These are phyloP conservation scores for Garra rufa DNA, from an alignment of 2,113 vertebrate species.

Conservation along the genomic window DNA sequence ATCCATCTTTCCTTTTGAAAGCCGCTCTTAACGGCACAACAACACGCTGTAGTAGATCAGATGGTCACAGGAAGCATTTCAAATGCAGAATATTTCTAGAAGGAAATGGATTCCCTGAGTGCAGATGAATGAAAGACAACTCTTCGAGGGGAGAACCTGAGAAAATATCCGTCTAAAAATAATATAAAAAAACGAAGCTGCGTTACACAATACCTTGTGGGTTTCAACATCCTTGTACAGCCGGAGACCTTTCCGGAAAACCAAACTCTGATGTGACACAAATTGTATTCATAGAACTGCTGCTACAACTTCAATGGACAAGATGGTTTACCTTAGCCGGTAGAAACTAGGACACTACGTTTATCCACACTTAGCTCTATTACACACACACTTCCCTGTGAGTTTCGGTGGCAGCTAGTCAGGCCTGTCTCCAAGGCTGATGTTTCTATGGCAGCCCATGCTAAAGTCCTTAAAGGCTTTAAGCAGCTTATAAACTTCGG, in stretches of 20 bases:
- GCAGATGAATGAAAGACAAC: constrained; percentile 26
- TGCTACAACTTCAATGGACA: constrained; percentile 5
- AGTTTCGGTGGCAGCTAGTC: constrained; percentile 76
- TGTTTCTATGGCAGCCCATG: constrained; percentile 78
- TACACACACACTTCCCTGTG: constrained; percentile 25
- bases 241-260: constrained; percentile 19
- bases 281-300: constrained; percentile 12
- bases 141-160: not conserved
- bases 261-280: constrained; percentile 18
- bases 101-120: not conserved
- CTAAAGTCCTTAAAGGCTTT: constrained; percentile 80
- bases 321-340: constrained; percentile 27
- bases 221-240: constrained; percentile 20
- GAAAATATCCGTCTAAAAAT: constrained; percentile 9
- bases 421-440: constrained; percentile 77
- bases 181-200: not conserved
- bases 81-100: not conserved
- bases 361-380: constrained; percentile 29
- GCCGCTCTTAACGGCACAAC: not conserved
- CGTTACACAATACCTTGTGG: constrained; percentile 38
- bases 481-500: constrained; percentile 81
- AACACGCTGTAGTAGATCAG: not conserved
- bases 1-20: constrained; percentile 18
- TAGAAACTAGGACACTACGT: constrained; percentile 36
- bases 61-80: constrained; percentile 3